Base-by-base conservation (phyloP, 1,140 invertebrate species). In the Drosophila azteca region DNA sequence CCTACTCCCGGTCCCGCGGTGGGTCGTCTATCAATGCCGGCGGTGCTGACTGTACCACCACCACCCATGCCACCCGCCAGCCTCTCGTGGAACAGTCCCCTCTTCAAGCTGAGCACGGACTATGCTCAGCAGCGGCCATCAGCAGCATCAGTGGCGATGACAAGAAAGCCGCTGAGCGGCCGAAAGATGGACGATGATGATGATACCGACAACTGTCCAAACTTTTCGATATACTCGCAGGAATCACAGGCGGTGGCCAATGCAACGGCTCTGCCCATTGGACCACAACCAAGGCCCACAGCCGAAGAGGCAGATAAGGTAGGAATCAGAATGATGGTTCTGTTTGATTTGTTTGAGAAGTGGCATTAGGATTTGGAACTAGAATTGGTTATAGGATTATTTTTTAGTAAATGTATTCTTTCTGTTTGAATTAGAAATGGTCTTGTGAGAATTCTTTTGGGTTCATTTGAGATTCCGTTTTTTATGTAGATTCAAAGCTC, bases 201-300 rank as follows among this genome's bases (percentile, higher is more conserved):
- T 46, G 94, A 94, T 2, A 94, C 95, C 75, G 94, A 95, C 1
- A 95, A 96, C 64, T 96, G 96, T 92, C 96, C 96, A 4, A 96
- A 96, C 85, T 96, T 96, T 85, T 96, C 95, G 4, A 96, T 97
- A 58, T 97, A 97, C 91, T 96, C 96, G 0, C 94, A 95, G 3
- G 94, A 95, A 71, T 96, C 95, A 24, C 95, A 96, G 88, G 94
- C 95, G 58, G 94, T 96, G 35, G 95, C 95, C 0, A 93, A 95
- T 92, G 92, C 3, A 91, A 93, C 84, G 75, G 94, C 79, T 81
- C 39, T 72, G 15, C 48, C 65, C 92, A 59, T 70, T 9, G 63
- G 54, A 8, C 49, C 66, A 7, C 61, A 57, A 11, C 68, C 76
- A 48, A 52, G 57, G 26, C 45, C 65, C 2, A 5, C 11, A 8